A percentile compares a stretch with the other conserved stretches of the same genome.
Evolutionary conservation across 2,888 invertebrate species (phyloP).

Genomic region (Stenotaenia linearis): DNA sequence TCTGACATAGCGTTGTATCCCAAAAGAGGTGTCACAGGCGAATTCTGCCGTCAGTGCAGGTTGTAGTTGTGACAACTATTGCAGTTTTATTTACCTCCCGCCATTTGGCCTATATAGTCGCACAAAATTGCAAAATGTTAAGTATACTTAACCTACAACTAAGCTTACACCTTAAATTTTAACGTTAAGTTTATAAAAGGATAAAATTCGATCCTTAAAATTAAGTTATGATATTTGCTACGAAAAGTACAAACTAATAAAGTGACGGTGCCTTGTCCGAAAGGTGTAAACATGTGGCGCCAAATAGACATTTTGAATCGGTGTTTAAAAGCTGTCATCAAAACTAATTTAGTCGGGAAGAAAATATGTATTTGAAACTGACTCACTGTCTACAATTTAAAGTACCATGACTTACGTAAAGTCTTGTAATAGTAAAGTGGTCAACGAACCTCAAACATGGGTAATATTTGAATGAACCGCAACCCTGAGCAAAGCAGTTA

Average conservation of each 20-base stretch:
- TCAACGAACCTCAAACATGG: neutral
- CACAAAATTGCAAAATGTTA: neutral
- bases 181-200: neutral
- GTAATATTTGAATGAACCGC: slow-evolving; percentile 5
- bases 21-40: neutral
- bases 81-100: slow-evolving; percentile 19
- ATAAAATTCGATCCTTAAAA: neutral
- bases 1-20: slow-evolving; percentile 17
- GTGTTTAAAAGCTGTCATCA: slow-evolving; percentile 9
- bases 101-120: slow-evolving; percentile 9
- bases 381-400: neutral
- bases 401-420: neutral
- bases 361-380: neutral
- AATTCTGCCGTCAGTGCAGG: slow-evolving; percentile 6
- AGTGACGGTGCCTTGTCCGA: neutral
- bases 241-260: neutral
- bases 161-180: neutral
- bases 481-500: neutral
- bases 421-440: neutral
- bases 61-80: neutral
- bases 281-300: slow-evolving; percentile 19
- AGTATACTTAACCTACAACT: neutral
- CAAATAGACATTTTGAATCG: slow-evolving; percentile 11
- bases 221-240: neutral
- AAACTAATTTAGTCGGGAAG: neutral